Evolutionary conservation across 2,888 invertebrate species (phyloP), one percentile per base, ranked within the genome.

Genomic region (Morpho deidamia): DNA sequence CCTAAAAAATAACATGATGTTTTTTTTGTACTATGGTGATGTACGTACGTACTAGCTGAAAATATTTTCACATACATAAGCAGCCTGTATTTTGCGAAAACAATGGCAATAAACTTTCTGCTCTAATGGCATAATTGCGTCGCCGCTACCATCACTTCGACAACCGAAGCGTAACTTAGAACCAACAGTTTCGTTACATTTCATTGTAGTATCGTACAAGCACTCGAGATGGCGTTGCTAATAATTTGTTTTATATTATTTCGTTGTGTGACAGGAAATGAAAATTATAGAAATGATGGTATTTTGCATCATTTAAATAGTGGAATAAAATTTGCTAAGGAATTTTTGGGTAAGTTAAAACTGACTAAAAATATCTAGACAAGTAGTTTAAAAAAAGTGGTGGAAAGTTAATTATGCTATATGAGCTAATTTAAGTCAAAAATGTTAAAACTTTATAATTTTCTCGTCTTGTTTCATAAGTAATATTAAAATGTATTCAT

Each of bases 271-370:
- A 61, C 62, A 44, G 69, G 71, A 35, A 66, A 61, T 65, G 78
- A 80, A 64, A 68, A 71, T 56, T 60, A 71, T 41, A 70, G 65
- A 56, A 76, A 72, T 55, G 81, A 84, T 44, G 79, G 80, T 33
- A 69, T 88, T 39, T 79, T 87, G 51, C 78, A 87, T 60, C 74
- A 71, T 60, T 64, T 89, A 40, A 85, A 68, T 52, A 78, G 61
- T 61, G 89, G 89, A 47, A 83, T 88, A 78, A 85, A 88, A 66
- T 76, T 86, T 55, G 88, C 88, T 1, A 74, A 79, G 50, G 79
- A 86, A 69, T 78, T 87, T 65, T 75, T 88, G 11, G 87, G 89
- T 89, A 69, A 70, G 81, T 74, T 11, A 35, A 32, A 35, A 10
- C 37, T 33, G 32, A 43, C 14, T 32, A 11, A n/a, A 12, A 23